Evolutionary conservation across 2,888 invertebrate species (phyloP), one percentile per base, ranked within the genome.

Genomic region (Chymomyza amoena): DNA sequence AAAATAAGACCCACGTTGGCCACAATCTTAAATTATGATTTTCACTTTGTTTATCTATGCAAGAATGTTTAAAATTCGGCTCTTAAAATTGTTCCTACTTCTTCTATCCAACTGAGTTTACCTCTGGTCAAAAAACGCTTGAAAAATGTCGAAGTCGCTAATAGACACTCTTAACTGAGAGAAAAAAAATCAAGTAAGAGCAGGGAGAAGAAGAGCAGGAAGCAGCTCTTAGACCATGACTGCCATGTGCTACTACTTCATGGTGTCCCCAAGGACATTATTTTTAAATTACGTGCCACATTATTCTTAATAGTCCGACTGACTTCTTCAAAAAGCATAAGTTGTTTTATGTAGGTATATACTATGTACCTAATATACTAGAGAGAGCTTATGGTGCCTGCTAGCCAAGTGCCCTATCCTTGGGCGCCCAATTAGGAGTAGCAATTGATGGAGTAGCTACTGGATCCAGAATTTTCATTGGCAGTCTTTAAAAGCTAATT

Each of bases 251-350:
- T 15, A 3, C 32, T 32, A 32, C 16, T 54, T 54, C 54, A 54
- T n/a, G 18, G 18, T 45, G 50, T 20, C 15, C 51, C 62, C 13
- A 18, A 28, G 62, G 63, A 63, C 63, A 54, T 63, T 63, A 63
- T 52, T 52, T 63, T 51, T 54, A 52, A 52, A 63, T 63, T 54
- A 63, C 63, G 52, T 52, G 52, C 63, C n/a, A 63, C 63, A 63
- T 54, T 25, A 54, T 32, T 52, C 63, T 18, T 63, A 52, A 54
- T 54, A 63, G 63, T 52, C 18, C 20, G 54, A 9, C 39, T 45
- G 39, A 15, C 39, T 45, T 45, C 39, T 45, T 45, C 39, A 45
- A 45, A 45, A 45, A 13, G 39, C 2, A 45, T 45, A 45, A 45
- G 54, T 20, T 16, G 9, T 54, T 54, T 54, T 54, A 16, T 45